Conservation (phyloP, 92 coral and sea anemone genomes). For the Palythoa heliodiscus region DNA sequence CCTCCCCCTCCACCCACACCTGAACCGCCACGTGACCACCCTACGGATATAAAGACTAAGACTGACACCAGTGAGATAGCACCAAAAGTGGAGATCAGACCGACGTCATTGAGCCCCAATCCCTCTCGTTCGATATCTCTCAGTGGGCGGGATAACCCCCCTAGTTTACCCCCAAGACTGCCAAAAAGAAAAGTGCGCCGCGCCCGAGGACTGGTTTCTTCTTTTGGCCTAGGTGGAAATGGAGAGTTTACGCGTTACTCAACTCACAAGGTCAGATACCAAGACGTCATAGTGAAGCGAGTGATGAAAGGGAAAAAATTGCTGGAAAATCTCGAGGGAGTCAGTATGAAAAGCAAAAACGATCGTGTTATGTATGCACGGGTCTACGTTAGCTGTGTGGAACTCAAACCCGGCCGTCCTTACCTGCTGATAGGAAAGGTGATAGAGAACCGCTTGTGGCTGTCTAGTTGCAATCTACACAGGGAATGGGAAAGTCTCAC, state of each 20-base stretch:
- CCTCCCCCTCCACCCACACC: constrained; percentile 23
- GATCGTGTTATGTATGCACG: constrained; percentile 43
- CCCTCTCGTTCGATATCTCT: neutral
- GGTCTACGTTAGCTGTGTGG: constrained; percentile 51
- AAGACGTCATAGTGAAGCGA: constrained; percentile 64
- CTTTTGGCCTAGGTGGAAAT: neutral
- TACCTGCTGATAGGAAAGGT: constrained; percentile 77
- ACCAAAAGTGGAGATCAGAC: neutral
- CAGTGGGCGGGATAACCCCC: neutral
- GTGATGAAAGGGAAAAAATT: constrained; percentile 58
- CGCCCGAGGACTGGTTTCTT: constrained; percentile 35
- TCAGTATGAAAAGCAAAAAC: constrained; percentile 24
- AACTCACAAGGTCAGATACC: constrained; percentile 36
- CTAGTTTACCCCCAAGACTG: constrained; percentile 30
- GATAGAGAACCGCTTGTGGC: constrained; percentile 61
- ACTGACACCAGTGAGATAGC: constrained; percentile 8
- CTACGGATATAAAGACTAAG: neutral
- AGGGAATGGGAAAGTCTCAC: constrained; percentile 61
- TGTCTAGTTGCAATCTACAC: constrained; percentile 54
- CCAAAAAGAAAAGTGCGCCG: constrained; percentile 15
- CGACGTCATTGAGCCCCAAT: neutral
- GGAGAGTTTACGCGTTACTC: neutral
- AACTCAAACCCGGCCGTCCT: constrained; percentile 56
- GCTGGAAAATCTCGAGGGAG: constrained; percentile 39
- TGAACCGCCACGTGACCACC: neutral